Percentiles rank a stretch among this genome's conserved stretches.
These are phyloP conservation scores for Atlantisia rogersi DNA, from an alignment of 2,113 vertebrate species.

Conservation along the genomic window DNA sequence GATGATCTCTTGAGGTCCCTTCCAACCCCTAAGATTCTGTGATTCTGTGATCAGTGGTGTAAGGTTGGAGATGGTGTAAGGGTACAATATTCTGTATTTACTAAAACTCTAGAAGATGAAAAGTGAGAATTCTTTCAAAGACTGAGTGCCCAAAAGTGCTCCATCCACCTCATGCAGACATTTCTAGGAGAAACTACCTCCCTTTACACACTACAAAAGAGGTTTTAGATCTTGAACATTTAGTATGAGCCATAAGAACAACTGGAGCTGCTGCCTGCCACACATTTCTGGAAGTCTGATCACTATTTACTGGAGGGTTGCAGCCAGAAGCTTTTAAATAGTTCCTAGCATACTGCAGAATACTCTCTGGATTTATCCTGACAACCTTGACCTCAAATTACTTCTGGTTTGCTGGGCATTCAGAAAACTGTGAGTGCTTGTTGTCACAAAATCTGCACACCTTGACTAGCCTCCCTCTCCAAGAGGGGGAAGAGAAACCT, in stretches of 20 bases:
- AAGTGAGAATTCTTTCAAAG: background rate
- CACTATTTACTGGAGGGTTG: background rate
- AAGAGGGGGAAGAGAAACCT: background rate
- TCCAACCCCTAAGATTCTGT: too few species aligned
- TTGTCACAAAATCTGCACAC: background rate
- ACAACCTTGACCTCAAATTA: background rate
- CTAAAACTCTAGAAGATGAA: background rate
- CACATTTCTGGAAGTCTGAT: background rate
- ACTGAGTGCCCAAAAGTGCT: background rate
- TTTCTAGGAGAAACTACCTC: background rate
- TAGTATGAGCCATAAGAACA: background rate
- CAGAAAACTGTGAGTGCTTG: background rate
- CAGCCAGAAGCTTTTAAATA: background rate
- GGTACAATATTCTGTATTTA: background rate
- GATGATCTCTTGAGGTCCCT: too few species aligned
- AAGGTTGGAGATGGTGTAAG: background rate
- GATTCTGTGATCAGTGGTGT: fast-evolving
- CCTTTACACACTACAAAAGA: background rate
- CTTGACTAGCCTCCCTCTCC: background rate
- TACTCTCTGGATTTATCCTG: background rate
- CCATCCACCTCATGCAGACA: background rate
- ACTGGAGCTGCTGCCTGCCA: background rate
- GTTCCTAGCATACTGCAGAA: background rate
- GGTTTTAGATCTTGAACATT: background rate
- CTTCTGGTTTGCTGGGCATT: background rate